Base-by-base conservation (phyloP, 2,888 invertebrate genomes). In the Himalopsyche kuldschensis region DNA sequence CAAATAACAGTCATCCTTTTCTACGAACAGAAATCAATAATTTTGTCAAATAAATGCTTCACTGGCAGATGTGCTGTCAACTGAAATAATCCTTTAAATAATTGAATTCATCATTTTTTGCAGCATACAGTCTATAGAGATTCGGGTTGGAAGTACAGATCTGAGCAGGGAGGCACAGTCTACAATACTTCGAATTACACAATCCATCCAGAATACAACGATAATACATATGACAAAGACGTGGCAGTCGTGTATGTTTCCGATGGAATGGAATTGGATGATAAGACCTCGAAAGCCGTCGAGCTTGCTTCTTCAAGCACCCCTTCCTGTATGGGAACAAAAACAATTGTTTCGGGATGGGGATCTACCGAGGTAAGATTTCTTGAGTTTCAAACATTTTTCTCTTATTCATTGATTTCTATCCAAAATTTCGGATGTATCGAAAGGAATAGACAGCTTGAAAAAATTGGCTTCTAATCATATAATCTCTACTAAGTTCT, bases 341-440 rank as follows among this genome's bases (percentile, higher is more conserved):
- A 46, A 4, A n/a, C 20, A 31, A 31, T 11, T 31, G 24, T 80
- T 5, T 75, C 80, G 8, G 80, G 80, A 80, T 80, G 80, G 80
- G 80, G 80, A 27, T 31, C 5, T 0, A 75, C 47, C 3, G 31
- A 20, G 41, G 75, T 80, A 32, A 41, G 80, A 63, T 41, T 69
- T 20, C 15, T 2, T 15, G n/a, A n/a, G n/a, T n/a, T n/a, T n/a
- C n/a, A n/a, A n/a, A n/a, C n/a, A n/a, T n/a, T n/a, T n/a, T n/a
- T n/a, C n/a, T n/a, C n/a, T n/a, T n/a, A n/a, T n/a, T n/a, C n/a
- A n/a, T n/a, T n/a, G n/a, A n/a, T n/a, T n/a, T n/a, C n/a, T n/a
- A n/a, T n/a, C n/a, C n/a, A n/a, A n/a, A n/a, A n/a, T n/a, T n/a
- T n/a, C n/a, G n/a, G n/a, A n/a, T n/a, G n/a, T n/a, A n/a, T n/a